Percentiles rank a stretch among this genome's conserved stretches.
These are phyloP conservation scores for Heliornis fulica DNA, from an alignment of 2,113 vertebrate genomes.

Conservation along the genomic window DNA sequence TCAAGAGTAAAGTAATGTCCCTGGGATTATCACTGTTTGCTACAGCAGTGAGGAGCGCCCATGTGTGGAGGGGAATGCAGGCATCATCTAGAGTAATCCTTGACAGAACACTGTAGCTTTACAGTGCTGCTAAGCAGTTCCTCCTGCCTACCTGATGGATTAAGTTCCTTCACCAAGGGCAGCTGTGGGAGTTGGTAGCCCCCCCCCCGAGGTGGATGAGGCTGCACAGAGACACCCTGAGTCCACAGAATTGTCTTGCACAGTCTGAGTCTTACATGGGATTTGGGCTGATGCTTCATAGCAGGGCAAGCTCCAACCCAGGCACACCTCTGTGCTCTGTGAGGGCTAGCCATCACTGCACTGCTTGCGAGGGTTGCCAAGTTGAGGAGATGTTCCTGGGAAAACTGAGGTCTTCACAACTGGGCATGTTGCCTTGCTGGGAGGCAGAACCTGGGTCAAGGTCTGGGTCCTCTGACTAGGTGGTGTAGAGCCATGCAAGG, in stretches of 20 bases:
- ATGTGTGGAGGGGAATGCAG: background rate
- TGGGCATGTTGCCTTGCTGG: background rate
- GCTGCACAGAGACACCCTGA: background rate
- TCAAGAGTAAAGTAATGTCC: background rate
- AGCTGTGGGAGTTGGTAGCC: background rate
- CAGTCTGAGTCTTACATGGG: background rate
- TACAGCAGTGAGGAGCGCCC: background rate
- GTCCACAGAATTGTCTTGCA: background rate
- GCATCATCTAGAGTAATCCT: background rate
- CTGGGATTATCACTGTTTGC: background rate
- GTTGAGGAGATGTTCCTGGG: background rate
- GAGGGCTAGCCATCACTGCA: rapidly evolving
- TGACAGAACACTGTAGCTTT: background rate
- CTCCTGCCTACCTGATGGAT: background rate
- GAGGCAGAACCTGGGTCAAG: background rate
- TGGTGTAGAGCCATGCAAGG: background rate
- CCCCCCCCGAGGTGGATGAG: background rate
- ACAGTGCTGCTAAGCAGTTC: background rate
- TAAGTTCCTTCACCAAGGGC: background rate
- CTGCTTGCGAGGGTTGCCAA: rapidly evolving
- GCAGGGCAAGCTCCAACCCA: background rate
- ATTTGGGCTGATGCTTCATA: background rate
- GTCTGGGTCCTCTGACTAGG: background rate
- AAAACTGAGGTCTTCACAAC: background rate
- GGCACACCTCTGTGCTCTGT: background rate